Conservation (phyloP, 2,888 invertebrate genomes). For the Adela reaumurella region DNA sequence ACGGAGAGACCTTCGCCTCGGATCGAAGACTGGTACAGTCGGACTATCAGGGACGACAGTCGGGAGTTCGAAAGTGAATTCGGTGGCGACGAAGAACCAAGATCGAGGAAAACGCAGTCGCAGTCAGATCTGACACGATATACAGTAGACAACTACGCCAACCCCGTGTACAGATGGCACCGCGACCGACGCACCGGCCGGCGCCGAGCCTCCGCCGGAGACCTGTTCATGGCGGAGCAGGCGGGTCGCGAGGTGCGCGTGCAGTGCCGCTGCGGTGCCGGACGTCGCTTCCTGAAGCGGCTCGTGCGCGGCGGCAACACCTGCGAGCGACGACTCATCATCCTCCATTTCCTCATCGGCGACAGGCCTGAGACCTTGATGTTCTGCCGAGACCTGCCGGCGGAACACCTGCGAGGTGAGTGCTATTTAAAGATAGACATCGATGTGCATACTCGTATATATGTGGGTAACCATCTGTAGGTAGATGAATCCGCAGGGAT, state of each 20-base stretch:
- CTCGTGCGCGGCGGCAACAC: not conserved
- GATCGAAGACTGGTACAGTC: not conserved
- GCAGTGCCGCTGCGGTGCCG: not conserved
- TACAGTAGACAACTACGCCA: not conserved
- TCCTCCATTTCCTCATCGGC: not conserved
- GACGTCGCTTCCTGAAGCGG: not conserved
- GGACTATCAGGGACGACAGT: not conserved
- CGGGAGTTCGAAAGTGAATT: not conserved
- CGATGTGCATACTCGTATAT: too few species aligned
- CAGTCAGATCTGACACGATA: not conserved
- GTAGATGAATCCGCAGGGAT: too few species aligned
- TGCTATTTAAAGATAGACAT: not conserved
- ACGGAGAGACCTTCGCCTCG: not conserved
- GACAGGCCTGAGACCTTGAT: not conserved
- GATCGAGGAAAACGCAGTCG: not conserved
- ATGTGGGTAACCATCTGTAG: too few species aligned
- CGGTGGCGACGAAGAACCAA: not conserved
- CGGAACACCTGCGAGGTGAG: not conserved
- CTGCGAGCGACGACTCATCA: not conserved
- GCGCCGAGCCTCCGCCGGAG: constrained; percentile 1
- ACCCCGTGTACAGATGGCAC: not conserved
- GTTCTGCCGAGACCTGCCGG: not conserved
- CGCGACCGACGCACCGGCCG: not conserved
- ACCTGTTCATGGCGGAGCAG: constrained; percentile 2
- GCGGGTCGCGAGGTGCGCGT: not conserved